A percentile compares a stretch with the other conserved stretches of the same genome.
phyloP scores from a whole-genome alignment of 1,140 invertebrate species.

The Fopius arisanus region DNA sequence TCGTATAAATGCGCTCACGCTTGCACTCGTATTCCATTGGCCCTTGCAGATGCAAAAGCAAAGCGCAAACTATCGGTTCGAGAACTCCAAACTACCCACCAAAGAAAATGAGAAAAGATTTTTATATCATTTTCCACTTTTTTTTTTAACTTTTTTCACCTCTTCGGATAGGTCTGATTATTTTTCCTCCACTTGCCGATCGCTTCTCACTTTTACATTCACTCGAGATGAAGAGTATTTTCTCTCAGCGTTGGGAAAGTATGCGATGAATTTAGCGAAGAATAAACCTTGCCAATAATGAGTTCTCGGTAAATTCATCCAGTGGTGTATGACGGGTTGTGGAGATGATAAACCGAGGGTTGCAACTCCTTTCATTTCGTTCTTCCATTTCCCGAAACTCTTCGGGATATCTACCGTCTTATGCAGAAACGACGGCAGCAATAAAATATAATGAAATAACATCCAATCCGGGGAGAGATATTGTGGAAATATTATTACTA shows the following conservation, averaged over 20 bases:
- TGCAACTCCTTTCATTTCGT: conserved; percentile 12
- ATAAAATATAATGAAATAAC: conserved; percentile 67
- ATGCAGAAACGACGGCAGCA: conserved; percentile 42
- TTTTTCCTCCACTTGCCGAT: conserved; percentile 5
- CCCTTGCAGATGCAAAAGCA: background rate
- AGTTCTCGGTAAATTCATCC: conserved; percentile 61
- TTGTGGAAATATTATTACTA: conserved; percentile 67
- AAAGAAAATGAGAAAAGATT: background rate
- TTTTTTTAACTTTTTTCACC: background rate
- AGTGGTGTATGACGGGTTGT: conserved; percentile 48
- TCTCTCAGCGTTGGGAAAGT: conserved; percentile 20
- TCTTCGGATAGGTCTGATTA: background rate
- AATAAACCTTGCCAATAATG: conserved; percentile 66
- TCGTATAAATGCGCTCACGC: background rate
- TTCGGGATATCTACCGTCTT: background rate
- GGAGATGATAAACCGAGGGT: conserved; percentile 61
- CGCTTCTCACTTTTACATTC: background rate
- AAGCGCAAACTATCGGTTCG: background rate
- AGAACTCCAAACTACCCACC: background rate
- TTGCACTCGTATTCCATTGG: background rate
- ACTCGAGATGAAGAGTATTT: conserved; percentile 13
- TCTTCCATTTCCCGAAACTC: background rate
- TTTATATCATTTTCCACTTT: conserved; percentile 1
- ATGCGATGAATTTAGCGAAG: conserved; percentile 42
- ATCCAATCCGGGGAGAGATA: conserved; percentile 63